phyloP scores from a whole-genome alignment of 2,888 invertebrate genomes.

The Hyalella azteca region DNA sequence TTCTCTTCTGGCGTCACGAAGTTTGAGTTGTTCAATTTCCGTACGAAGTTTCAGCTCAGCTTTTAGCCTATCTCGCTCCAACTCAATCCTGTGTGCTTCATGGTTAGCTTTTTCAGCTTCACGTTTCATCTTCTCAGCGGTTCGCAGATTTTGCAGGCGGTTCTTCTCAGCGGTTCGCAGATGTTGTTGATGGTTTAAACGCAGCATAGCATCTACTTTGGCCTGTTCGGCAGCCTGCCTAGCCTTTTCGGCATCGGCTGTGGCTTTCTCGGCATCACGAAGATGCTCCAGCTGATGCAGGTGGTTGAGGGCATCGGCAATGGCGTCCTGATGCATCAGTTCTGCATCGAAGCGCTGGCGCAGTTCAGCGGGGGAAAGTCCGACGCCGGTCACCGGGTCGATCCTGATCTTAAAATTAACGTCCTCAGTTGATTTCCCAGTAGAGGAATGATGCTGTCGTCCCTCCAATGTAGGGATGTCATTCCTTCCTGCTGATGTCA shows the following conservation, averaged over 20 bases:
- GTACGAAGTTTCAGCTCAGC: not conserved
- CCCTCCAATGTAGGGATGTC: not conserved
- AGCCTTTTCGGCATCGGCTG: not conserved
- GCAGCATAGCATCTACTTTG: not conserved
- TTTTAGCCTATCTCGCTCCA: not conserved
- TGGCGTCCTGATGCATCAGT: conserved; percentile 53
- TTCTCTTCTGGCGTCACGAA: not conserved
- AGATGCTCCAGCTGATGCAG: conserved; percentile 39
- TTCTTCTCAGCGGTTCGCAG: not conserved
- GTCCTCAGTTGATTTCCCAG: not conserved
- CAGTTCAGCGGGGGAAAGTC: conserved; percentile 43
- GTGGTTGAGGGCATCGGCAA: conserved; percentile 51
- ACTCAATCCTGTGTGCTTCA: not conserved
- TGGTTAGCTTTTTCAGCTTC: not conserved
- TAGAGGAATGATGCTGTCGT: not conserved
- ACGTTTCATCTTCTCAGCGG: not conserved
- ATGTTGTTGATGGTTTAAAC: not conserved
- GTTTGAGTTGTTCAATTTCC: not conserved
- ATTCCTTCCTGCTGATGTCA: not conserved
- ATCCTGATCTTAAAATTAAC: not conserved
- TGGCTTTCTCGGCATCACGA: conserved; percentile 27
- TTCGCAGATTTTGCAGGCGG: not conserved
- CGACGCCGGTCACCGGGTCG: not conserved
- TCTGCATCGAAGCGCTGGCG: conserved; percentile 54
- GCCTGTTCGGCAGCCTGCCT: not conserved